These are phyloP conservation scores for Erannis defoliaria DNA, from an alignment of 2,888 invertebrate genomes.

Conservation along the genomic window DNA sequence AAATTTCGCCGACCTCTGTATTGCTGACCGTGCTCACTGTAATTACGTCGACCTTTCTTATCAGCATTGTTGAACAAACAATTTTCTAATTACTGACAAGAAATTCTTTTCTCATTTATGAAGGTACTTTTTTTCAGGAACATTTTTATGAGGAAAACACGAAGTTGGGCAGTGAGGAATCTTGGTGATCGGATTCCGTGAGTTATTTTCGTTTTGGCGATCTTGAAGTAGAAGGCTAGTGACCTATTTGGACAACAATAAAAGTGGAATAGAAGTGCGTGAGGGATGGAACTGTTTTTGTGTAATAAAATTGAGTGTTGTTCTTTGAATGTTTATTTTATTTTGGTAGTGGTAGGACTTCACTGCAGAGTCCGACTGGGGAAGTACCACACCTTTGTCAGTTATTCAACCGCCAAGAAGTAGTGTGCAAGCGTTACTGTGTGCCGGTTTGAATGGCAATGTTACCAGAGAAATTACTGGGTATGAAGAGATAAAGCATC, in stretches of 20 bases:
- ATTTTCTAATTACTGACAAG: conserved; percentile 43
- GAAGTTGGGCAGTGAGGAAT: conserved; percentile 30
- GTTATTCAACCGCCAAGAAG: too few relatives aligned
- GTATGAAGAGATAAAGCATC: too few relatives aligned
- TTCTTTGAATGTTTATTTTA: conserved; percentile 8
- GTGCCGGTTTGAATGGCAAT: too few relatives aligned
- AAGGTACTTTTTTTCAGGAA: conserved; percentile 37
- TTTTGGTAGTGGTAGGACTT: background rate
- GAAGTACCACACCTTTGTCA: too few relatives aligned
- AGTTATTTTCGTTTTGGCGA: conserved; percentile 5
- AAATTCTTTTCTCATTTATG: conserved; percentile 40
- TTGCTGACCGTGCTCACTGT: conserved; percentile 33
- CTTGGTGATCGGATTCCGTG: conserved; percentile 10
- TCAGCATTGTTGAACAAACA: conserved; percentile 47
- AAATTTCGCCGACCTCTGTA: conserved; percentile 28
- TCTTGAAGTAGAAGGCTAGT: conserved; percentile 22
- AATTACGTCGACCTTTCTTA: conserved; percentile 40
- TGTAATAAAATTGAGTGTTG: conserved; percentile 19
- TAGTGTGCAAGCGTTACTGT: too few relatives aligned
- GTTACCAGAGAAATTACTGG: too few relatives aligned
- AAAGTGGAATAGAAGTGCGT: conserved; percentile 14
- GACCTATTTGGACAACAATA: conserved; percentile 28
- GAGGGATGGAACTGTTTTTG: conserved; percentile 12
- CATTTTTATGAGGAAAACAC: conserved; percentile 38
- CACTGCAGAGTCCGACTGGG: too few relatives aligned